Evolutionary conservation across 2,888 invertebrate genomes (phyloP).

Genomic region (Clivina fossor): DNA sequence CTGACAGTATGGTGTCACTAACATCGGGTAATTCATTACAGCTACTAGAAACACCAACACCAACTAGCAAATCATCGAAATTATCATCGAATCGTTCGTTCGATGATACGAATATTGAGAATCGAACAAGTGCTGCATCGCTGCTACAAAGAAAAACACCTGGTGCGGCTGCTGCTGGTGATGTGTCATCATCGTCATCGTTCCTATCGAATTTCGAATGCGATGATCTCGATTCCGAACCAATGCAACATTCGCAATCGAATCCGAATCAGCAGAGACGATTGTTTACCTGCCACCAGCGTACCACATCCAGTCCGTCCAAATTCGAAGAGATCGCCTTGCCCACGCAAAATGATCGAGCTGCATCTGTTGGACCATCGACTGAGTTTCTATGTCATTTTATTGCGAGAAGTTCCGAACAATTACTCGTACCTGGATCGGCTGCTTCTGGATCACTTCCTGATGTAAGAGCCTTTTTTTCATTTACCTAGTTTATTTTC

Average conservation of each 20-base stretch:
- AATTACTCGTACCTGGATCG: slow-evolving; percentile 58
- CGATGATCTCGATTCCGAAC: slow-evolving; percentile 44
- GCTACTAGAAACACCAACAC: no score
- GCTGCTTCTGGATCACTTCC: slow-evolving; percentile 15
- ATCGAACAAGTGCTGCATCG: slow-evolving; percentile 38
- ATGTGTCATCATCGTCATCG: slow-evolving; percentile 55
- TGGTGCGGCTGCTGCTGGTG: slow-evolving; percentile 36
- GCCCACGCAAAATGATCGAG: slow-evolving; percentile 23
- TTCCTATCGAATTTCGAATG: slow-evolving; percentile 47
- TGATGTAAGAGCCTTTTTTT: slow-evolving; percentile 17
- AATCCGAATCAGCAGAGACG: no score
- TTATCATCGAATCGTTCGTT: slow-evolving; percentile 57
- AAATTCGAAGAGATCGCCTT: slow-evolving; percentile 65
- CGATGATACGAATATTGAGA: slow-evolving; percentile 55
- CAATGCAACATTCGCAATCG: no score
- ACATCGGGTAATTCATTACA: slow-evolving; percentile 45
- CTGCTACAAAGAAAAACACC: background rate
- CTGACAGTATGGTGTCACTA: slow-evolving; percentile 43
- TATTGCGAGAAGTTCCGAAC: slow-evolving; percentile 78
- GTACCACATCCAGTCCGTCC: slow-evolving; percentile 78
- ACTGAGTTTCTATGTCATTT: slow-evolving; percentile 75
- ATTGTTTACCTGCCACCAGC: slow-evolving; percentile 60
- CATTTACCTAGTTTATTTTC: background rate
- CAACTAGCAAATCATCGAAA: no score
- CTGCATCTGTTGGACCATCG: slow-evolving; percentile 55